These are phyloP conservation scores for Psettodes erumei DNA, from an alignment of 2,113 vertebrate genomes.

Conservation along the genomic window DNA sequence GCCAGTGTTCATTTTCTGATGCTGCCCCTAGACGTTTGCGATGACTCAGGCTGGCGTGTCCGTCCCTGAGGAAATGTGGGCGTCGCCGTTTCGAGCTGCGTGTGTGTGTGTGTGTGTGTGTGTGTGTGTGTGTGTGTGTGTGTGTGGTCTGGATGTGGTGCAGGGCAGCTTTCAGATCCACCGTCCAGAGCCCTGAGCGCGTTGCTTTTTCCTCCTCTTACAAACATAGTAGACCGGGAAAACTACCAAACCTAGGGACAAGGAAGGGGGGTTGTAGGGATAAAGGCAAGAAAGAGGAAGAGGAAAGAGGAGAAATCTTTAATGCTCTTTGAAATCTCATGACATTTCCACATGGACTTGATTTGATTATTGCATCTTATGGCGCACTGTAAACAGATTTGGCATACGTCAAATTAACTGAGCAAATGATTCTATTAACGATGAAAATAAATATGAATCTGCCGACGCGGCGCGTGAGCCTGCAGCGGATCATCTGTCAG, in stretches of 20 bases:
- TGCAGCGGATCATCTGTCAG: conserved; percentile 45
- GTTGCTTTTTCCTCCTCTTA: conserved; percentile 95
- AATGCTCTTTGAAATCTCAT: not conserved
- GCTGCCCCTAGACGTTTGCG: not conserved
- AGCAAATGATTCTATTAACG: conserved; percentile 47
- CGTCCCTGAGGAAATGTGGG: conserved; percentile 66
- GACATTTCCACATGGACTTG: not conserved
- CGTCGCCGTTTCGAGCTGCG: conserved; percentile 19
- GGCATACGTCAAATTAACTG: conserved; percentile 27
- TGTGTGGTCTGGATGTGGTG: not conserved
- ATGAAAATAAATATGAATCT: conserved; percentile 52
- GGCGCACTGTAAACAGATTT: conserved; percentile 1
- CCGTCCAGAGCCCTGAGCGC: conserved; percentile 81
- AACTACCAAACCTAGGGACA: conserved; percentile 89
- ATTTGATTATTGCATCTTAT: conserved; percentile 13
- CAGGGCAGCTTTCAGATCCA: conserved; percentile 74
- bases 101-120: not conserved
- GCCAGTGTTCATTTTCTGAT: not conserved
- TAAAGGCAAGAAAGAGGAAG: not conserved
- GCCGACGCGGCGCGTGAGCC: conserved; percentile 34
- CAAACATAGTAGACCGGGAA: conserved; percentile 97
- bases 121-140: not conserved
- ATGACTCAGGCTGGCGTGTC: conserved; percentile 55
- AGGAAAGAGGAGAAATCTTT: too few species aligned
- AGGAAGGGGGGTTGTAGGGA: not conserved